These are phyloP conservation scores for Melipona beecheii DNA, from an alignment of 2,888 invertebrate genomes.

Conservation along the genomic window DNA sequence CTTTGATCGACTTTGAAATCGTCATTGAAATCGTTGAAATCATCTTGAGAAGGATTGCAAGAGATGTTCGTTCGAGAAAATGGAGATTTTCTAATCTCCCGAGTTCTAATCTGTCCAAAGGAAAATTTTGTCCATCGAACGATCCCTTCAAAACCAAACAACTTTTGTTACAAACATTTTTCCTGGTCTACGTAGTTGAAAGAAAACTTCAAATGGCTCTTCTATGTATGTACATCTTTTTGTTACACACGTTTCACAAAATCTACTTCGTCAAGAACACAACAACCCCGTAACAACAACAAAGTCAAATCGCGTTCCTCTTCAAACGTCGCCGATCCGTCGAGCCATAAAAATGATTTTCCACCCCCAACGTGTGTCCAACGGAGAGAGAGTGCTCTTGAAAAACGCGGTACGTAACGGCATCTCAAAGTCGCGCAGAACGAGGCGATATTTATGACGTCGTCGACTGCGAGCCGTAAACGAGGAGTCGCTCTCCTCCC, in stretches of 20 bases:
- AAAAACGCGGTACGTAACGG: slow-evolving; percentile 41
- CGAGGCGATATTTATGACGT: slow-evolving; percentile 64
- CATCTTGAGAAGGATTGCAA: too few relatives aligned
- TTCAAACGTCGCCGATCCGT: background rate
- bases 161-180: too few relatives aligned
- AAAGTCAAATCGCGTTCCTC: background rate
- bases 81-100: too few relatives aligned
- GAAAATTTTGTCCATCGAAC: too few relatives aligned
- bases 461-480: slow-evolving; percentile 49
- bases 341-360: slow-evolving; percentile 41
- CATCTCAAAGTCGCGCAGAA: slow-evolving; percentile 50
- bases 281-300: background rate
- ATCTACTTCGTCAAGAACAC: background rate
- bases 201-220: too few relatives aligned
- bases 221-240: background rate
- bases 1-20: too few relatives aligned
- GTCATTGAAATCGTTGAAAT: too few relatives aligned
- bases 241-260: background rate
- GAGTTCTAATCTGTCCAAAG: too few relatives aligned
- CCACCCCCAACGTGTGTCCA: background rate
- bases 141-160: too few relatives aligned
- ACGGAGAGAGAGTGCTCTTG: slow-evolving; percentile 19
- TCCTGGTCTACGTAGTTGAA: too few relatives aligned
- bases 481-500: slow-evolving; percentile 22
- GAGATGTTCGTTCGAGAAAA: too few relatives aligned